These are phyloP conservation scores for Lucifuga dentata DNA, from an alignment of 2,113 vertebrate species.

Conservation along the genomic window DNA sequence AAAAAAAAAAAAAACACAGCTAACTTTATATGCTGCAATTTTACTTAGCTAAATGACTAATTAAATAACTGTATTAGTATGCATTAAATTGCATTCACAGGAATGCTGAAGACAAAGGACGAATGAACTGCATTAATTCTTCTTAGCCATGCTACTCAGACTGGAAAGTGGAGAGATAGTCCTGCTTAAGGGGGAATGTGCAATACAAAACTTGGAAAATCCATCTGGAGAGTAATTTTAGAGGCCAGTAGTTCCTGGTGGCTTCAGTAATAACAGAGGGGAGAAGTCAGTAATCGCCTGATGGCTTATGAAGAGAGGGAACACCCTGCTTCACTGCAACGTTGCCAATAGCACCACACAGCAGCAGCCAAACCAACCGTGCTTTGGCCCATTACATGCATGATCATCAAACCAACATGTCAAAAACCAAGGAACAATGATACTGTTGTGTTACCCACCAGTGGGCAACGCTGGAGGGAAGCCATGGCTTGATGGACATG, in stretches of 20 bases:
- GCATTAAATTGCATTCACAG: too few relatives aligned
- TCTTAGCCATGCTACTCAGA: background rate
- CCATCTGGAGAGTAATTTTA: constrained; percentile 16
- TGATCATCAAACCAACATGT: constrained; percentile 1
- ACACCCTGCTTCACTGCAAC: constrained; percentile 52
- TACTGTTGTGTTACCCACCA: constrained; percentile 25
- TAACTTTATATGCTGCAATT: constrained; percentile 5
- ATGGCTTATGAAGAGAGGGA: constrained; percentile 58
- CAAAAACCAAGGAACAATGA: constrained; percentile 27
- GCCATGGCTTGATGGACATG: constrained; percentile 19
- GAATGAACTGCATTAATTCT: too few relatives aligned
- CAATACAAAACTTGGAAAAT: constrained; percentile 34
- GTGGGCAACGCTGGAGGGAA: constrained; percentile 1
- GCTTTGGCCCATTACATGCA: constrained; percentile 13
- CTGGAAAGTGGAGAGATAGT: constrained; percentile 12
- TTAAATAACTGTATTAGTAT: too few relatives aligned
- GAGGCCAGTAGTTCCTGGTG: constrained; percentile 31
- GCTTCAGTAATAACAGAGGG: constrained; percentile 53
- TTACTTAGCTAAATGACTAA: background rate
- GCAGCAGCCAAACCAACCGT: constrained; percentile 38
- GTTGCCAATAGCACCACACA: constrained; percentile 38
- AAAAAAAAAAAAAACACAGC: background rate
- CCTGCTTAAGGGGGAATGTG: background rate
- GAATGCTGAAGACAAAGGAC: too few relatives aligned
- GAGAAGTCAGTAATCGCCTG: constrained; percentile 42